Evolutionary conservation across 2,113 vertebrate species (phyloP), one percentile per base, ranked within the genome.

Genomic region (Podarcis cretensis): DNA sequence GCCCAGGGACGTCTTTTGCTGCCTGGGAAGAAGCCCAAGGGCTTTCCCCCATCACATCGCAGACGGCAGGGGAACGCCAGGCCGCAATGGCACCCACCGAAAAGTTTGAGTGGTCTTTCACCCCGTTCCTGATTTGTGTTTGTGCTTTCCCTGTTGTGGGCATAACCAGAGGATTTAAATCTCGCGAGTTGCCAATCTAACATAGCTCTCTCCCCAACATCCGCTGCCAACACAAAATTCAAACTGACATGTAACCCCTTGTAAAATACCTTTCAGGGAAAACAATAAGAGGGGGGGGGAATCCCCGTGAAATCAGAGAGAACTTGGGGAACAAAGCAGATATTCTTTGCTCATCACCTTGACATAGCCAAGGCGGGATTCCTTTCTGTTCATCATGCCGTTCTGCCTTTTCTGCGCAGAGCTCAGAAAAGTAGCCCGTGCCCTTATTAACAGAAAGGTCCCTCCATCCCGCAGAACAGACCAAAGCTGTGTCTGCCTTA

Each of bases 171-270:
- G 25, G 16, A 57, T 54, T 73, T 81, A 71, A 71, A 81, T 78
- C 37, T 13, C 68, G 23, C 35, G 32, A 71, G 12, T 1, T 40
- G 7, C 40, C 8, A 25, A 27, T 75, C 66, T 27, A 5, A 2
- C 3, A 25, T 25, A 2, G 13, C n/a, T 68, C 12, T 25, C 5
- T 5, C 6, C 37, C 48, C 4, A 43, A 2, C 16, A 8, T 13
- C 20, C 8, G 6, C 59, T 30, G 12, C 35, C 37, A 27, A 0
- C 2, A 68, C 40, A 48, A 13, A 82, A 80, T 0, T 0, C 40
- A 76, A 27, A 35, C 16, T 18, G 21, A 75, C 7, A 83, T 5
- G 30, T 35, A 87, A 88, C 35, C 21, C 12, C 20, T 35, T 69
- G 16, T 76, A 63, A 59, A 87, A 88, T 68, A 2, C 1, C 57